Evolutionary conservation across 2,113 vertebrate genomes (phyloP).

Genomic region (Balaeniceps rex): DNA sequence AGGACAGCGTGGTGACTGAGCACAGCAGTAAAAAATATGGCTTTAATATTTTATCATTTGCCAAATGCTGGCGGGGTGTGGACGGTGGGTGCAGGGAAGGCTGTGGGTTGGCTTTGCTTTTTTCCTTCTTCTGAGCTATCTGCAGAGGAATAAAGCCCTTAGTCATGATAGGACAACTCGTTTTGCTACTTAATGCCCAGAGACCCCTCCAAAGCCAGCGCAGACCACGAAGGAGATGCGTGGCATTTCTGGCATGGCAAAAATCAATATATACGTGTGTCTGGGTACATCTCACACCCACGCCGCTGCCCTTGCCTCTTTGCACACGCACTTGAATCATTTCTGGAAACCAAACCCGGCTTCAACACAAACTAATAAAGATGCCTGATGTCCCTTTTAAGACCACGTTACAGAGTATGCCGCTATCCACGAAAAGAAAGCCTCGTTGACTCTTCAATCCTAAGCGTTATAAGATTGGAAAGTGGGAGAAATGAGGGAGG

Average conservation of each 20-base stretch:
- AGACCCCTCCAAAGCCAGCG: not conserved
- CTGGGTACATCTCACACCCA: not conserved
- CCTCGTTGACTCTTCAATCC: not conserved
- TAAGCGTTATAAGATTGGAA: not conserved
- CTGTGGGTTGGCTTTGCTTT: not conserved
- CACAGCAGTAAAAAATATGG: not conserved
- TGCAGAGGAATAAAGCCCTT: not conserved
- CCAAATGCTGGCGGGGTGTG: not conserved
- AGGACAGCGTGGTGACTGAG: slow-evolving; percentile 25
- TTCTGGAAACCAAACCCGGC: not conserved
- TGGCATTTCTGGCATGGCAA: not conserved
- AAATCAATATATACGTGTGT: not conserved
- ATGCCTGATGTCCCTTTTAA: not conserved
- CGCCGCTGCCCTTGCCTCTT: not conserved
- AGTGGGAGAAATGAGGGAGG: not conserved
- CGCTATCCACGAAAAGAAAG: not conserved
- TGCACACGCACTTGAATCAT: not conserved
- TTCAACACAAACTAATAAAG: not conserved
- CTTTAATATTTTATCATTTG: slow-evolving; percentile 29
- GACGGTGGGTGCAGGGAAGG: not conserved
- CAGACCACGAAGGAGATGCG: not conserved
- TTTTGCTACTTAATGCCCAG: not conserved
- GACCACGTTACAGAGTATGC: not conserved
- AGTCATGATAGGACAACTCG: not conserved
- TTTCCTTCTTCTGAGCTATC: not conserved